Evolutionary conservation across 2,888 invertebrate genomes (phyloP), one percentile per base, ranked within the genome.

Genomic region (Lasioglossum pauxillum): DNA sequence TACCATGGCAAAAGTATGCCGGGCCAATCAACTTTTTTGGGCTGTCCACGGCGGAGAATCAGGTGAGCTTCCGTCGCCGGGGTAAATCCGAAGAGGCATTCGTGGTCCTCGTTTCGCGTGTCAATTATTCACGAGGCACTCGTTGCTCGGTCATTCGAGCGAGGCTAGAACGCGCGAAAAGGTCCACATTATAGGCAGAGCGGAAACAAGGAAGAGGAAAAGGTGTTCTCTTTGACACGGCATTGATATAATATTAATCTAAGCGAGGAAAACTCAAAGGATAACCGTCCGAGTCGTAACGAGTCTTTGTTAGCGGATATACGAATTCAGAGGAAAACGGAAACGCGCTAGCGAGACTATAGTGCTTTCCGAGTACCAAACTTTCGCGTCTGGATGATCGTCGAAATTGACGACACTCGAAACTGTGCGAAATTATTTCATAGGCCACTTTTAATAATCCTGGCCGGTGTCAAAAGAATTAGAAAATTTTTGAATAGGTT

Each of bases 241-340:
- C 91, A 93, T 93, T 93, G 92, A 93, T 93, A 91, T 90, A 92
- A 91, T 92, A 93, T 93, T 93, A 93, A 93, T 92, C 88, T 91
- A 86, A 90, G 90, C 91, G 91, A 88, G 89, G 86, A 86, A 91
- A 92, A 92, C 91, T 93, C 93, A 93, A 93, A 93, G 92, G 91
- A 91, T 90, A 91, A 88, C 85, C 90, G 64, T 84, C 86, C 82
- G 76, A 75, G 84, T 86, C 81, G 80, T 89, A 88, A 89, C 86
- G 87, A 85, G 81, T 84, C 86, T 88, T 85, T 89, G 88, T 89
- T 86, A 85, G 69, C 79, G 78, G 74, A 69, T 82, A 75, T 41
- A 83, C 84, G 80, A 89, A 85, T 78, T 75, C 81, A 60, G 72
- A 72, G 78, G 78, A 78, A 84, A 75, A 35, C 78, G 75, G 79